phyloP scores from a whole-genome alignment of 2,888 invertebrate species.

The Cheilosia impressa region DNA sequence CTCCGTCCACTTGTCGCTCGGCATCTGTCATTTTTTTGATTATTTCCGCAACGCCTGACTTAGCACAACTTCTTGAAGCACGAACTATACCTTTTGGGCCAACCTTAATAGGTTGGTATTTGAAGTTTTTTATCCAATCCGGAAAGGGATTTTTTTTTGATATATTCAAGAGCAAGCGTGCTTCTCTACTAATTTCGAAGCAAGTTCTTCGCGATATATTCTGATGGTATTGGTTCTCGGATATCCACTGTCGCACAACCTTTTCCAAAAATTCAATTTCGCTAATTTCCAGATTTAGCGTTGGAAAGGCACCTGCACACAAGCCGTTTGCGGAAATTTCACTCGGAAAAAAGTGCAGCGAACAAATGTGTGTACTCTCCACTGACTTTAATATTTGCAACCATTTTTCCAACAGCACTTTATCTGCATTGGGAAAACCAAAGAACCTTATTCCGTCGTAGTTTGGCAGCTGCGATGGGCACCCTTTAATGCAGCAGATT shows the following conservation, averaged over 20 bases:
- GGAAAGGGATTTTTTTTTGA: not conserved
- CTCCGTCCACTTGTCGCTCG: no score
- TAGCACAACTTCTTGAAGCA: not conserved
- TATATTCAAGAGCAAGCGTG: not conserved
- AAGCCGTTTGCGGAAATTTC: not conserved
- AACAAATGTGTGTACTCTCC: not conserved
- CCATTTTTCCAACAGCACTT: not conserved
- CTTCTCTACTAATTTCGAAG: not conserved
- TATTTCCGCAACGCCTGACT: not conserved
- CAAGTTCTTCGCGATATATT: constrained; percentile 1
- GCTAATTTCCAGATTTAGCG: not conserved
- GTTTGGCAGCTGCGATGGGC: not conserved
- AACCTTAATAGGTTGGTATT: not conserved
- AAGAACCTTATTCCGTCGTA: not conserved
- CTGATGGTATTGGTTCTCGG: not conserved
- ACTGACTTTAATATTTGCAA: not conserved
- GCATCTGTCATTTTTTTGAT: not conserved
- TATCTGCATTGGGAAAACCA: not conserved
- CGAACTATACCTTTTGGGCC: not conserved
- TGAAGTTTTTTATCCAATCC: not conserved
- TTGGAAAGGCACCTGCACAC: not conserved
- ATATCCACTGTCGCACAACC: not conserved
- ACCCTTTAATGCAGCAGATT: not conserved
- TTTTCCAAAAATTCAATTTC: not conserved
- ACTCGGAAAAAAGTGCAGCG: constrained; percentile 1